Conservation (phyloP, 2,113 vertebrate species). For the Melanerpes aurifrons region DNA sequence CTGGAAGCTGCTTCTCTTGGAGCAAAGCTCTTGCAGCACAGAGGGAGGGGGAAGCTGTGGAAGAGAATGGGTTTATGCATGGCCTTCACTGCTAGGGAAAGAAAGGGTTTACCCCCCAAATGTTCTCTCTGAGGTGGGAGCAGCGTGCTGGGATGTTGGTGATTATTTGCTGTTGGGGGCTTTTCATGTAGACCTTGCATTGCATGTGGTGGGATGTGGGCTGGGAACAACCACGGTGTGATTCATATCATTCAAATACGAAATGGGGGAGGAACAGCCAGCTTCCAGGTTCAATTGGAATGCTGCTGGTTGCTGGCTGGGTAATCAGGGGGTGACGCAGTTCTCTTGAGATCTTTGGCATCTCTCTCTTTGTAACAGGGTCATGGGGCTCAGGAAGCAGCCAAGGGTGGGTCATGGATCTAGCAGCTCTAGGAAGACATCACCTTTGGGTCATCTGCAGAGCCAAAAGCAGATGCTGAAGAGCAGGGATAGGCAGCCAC, state of each 20-base stretch:
- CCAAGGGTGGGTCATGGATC: rapidly evolving
- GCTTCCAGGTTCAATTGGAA: neutral
- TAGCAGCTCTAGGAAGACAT: neutral
- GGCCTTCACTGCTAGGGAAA: neutral
- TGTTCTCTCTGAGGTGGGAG: neutral
- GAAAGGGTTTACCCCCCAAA: rapidly evolving
- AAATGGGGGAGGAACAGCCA: neutral
- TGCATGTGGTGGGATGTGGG: neutral
- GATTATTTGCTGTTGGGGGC: neutral
- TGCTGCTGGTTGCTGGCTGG: rapidly evolving
- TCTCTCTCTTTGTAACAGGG: neutral
- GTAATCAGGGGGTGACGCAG: neutral
- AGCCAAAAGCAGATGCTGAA: neutral
- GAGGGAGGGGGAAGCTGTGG: neutral
- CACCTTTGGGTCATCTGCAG: rapidly evolving
- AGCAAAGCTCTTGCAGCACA: neutral
- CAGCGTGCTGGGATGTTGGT: neutral
- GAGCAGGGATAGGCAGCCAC: neutral
- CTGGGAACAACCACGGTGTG: neutral
- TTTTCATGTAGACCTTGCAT: rapidly evolving
- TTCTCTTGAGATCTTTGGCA: neutral
- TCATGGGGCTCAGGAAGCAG: neutral
- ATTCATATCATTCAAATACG: neutral
- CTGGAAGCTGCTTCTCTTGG: slow-evolving; percentile 24
- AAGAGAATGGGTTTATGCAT: rapidly evolving